A percentile compares a stretch with the other conserved stretches of the same genome.
phyloP scores from a whole-genome alignment of 2,797 vertebrate genomes.

The Anguilla marmorata region DNA sequence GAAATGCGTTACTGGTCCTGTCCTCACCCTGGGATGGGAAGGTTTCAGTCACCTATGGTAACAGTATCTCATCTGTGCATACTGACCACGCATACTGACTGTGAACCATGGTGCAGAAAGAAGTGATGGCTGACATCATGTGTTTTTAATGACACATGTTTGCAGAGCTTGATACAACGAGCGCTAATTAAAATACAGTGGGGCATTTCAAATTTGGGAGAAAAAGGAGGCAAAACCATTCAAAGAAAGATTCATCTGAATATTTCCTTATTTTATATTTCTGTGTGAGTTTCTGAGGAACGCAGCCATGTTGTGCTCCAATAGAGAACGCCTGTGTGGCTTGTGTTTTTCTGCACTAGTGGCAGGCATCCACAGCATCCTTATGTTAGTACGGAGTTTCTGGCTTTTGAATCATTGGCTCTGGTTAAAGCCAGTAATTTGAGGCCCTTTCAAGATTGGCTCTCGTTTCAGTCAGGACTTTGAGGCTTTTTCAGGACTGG shows the following conservation, averaged over 20 bases:
- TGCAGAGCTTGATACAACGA: not conserved
- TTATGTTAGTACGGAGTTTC: not conserved
- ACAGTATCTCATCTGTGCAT: not conserved
- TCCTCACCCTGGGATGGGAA: not conserved
- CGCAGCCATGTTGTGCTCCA: not conserved
- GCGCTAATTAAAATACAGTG: not conserved
- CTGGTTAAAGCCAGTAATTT: conserved; percentile 6
- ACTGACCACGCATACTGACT: not conserved
- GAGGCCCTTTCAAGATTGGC: not conserved
- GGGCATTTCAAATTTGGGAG: not conserved
- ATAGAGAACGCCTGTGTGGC: not conserved
- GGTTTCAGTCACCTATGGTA: not conserved
- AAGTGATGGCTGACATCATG: not conserved
- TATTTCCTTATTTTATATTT: not conserved
- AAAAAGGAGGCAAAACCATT: not conserved
- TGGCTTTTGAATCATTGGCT: not conserved
- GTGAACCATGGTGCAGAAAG: not conserved
- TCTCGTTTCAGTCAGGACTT: not conserved
- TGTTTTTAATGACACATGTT: not conserved
- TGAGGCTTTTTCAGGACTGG: not conserved
- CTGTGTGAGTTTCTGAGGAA: not conserved
- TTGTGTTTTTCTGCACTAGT: not conserved
- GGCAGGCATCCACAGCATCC: not conserved
- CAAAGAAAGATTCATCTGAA: not conserved
- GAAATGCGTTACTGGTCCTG: not conserved